Base-by-base conservation (phyloP, 2,888 invertebrate genomes). In the Linnaemya vulpina region DNA sequence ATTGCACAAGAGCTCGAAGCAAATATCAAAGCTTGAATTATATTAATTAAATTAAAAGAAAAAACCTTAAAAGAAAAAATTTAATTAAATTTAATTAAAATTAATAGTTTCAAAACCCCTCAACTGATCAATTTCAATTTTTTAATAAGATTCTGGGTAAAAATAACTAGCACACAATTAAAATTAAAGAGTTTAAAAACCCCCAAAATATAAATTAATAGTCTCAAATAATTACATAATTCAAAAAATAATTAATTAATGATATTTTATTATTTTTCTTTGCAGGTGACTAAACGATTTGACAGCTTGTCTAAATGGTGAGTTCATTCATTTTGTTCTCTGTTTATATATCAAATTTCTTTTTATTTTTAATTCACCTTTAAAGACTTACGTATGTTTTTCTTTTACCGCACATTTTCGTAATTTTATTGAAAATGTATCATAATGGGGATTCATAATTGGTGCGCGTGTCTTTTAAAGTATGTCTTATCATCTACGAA, bases 351-450 rank as follows among this genome's bases (percentile, higher is more conserved):
- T 8, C 9, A 38, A n/a, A 38, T 22, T 8, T 62, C 25, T 73
- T 82, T 70, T 17, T 68, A 3, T 38, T 65, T 78, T 76, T 43
- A 70, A 76, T 82, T 53, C n/a, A 40, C 35, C 55, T 70, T 51
- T 30, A 53, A 62, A 55, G n/a, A 77, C 67, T 81, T 81, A 53
- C 81, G 78, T 81, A 53, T 78, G 81, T 68, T 85, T 76, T 58
- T 74, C 20, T 58, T 51, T 70, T 1, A 49, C 58, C 74, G 35
- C 13, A 46, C n/a, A 38, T 58, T 70, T 68, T 22, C 8, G 13
- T 55, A 17, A 20, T 13, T 49, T 49, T 79, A 65, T 63, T 20
- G 30, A 9, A 40, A 76, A 51, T 40, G 9, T 70, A 73, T 73
- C 38, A 60, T 17, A 40, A 74, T 67, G 17, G 55, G 17, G 55